These are phyloP conservation scores for Leguminivora glycinivorella DNA, from an alignment of 1,140 invertebrate genomes.

Conservation along the genomic window DNA sequence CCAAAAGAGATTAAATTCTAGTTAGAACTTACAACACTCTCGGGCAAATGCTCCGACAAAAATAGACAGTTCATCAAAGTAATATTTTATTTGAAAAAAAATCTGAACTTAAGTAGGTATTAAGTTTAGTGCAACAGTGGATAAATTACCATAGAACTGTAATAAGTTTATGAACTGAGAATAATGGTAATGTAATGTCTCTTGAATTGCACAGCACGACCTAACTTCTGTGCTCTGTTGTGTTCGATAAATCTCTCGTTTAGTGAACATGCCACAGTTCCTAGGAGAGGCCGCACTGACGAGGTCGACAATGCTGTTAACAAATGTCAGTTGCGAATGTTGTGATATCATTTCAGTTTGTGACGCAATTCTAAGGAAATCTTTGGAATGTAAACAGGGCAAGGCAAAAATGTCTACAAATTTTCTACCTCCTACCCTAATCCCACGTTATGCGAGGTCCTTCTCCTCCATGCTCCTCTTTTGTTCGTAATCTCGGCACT, in stretches of 20 bases:
- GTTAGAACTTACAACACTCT: background rate
- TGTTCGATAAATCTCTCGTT: conserved; percentile 41
- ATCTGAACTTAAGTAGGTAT: no score
- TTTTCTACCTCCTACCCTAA: no score
- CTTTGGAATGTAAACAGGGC: background rate
- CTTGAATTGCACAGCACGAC: conserved; percentile 34
- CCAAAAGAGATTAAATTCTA: no score
- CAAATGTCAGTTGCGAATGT: conserved; percentile 12
- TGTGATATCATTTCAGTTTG: background rate
- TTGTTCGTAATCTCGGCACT: no score
- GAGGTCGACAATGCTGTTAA: conserved; percentile 39
- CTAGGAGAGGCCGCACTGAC: conserved; percentile 38
- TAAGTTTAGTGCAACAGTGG: background rate
- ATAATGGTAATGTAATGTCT: conserved; percentile 31
- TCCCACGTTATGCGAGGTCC: no score
- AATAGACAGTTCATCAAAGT: no score
- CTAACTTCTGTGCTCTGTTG: conserved; percentile 45
- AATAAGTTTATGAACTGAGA: conserved; percentile 26
- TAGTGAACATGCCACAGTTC: conserved; percentile 30
- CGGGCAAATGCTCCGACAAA: background rate
- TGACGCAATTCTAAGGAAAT: conserved; percentile 16
- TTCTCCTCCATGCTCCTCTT: no score
- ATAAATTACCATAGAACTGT: conserved; percentile 10
- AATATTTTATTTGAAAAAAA: no score
- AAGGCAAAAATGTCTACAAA: background rate